These are phyloP conservation scores for Cydia splendana DNA, from an alignment of 1,140 invertebrate species.

Conservation along the genomic window DNA sequence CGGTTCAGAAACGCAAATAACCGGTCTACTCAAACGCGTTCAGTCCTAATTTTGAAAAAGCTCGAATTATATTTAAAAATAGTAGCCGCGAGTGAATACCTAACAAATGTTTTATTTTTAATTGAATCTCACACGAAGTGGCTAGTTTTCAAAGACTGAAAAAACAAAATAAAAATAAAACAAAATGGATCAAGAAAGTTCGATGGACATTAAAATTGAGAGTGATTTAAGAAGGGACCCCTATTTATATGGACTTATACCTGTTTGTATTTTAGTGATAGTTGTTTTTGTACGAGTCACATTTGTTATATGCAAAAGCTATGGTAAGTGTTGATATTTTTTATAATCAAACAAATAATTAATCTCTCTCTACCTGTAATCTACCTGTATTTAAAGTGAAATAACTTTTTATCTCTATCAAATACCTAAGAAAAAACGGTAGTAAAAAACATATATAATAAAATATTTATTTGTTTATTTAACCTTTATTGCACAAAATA, in stretches of 20 bases:
- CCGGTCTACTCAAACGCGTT: background rate
- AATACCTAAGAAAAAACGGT: no score
- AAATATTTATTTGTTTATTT: no score
- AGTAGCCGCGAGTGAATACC: background rate
- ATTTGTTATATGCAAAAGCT: conserved; percentile 19
- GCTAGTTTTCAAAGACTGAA: background rate
- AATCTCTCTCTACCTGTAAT: no score
- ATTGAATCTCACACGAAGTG: conserved; percentile 7
- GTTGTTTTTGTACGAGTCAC: conserved; percentile 26
- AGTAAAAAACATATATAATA: no score
- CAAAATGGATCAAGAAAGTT: conserved; percentile 20
- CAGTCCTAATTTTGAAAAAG: background rate
- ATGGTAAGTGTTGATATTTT: conserved; percentile 6
- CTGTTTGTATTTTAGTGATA: conserved; percentile 1
- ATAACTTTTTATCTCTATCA: no score
- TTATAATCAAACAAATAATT: no score
- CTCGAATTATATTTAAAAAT: background rate
- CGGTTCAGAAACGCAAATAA: background rate
- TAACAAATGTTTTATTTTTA: conserved; percentile 7
- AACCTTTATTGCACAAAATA: no score
- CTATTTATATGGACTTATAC: conserved; percentile 16
- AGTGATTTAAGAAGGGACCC: background rate
- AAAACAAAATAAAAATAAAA: background rate
- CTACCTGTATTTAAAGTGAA: no score
- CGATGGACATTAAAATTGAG: conserved; percentile 27